Evolutionary conservation across 2,888 invertebrate genomes (phyloP).

Genomic region (Lasioglossum leucozonium): DNA sequence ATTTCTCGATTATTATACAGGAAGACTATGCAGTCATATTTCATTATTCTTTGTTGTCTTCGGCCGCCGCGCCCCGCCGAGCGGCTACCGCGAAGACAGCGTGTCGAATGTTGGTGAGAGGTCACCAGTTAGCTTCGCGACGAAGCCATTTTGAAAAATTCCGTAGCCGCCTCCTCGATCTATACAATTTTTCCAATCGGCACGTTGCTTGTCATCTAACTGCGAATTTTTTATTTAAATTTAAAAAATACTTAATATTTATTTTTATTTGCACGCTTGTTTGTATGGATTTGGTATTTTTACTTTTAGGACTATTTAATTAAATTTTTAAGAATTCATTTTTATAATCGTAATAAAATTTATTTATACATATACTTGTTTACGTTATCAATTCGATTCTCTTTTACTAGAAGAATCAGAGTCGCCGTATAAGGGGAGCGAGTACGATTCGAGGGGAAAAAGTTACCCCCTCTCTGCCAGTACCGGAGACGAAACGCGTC

Average conservation of each 20-base stretch:
- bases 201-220: neutral
- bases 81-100: neutral
- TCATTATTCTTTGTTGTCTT: neutral
- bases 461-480: too few species aligned
- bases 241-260: too few species aligned
- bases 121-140: neutral
- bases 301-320: neutral
- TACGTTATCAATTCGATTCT: too few species aligned
- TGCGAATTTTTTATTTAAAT: too few species aligned
- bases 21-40: neutral
- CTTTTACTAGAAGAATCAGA: too few species aligned
- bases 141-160: neutral
- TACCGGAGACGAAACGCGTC: too few species aligned
- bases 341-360: too few species aligned
- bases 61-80: neutral
- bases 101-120: neutral
- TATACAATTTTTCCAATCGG: neutral
- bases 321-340: neutral
- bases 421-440: too few species aligned
- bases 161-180: neutral
- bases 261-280: too few species aligned
- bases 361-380: too few species aligned
- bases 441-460: too few species aligned
- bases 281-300: too few species aligned
- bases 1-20: conserved; percentile 10